phyloP scores from a whole-genome alignment of 2,888 invertebrate genomes.

The Drosophila mercatorum region DNA sequence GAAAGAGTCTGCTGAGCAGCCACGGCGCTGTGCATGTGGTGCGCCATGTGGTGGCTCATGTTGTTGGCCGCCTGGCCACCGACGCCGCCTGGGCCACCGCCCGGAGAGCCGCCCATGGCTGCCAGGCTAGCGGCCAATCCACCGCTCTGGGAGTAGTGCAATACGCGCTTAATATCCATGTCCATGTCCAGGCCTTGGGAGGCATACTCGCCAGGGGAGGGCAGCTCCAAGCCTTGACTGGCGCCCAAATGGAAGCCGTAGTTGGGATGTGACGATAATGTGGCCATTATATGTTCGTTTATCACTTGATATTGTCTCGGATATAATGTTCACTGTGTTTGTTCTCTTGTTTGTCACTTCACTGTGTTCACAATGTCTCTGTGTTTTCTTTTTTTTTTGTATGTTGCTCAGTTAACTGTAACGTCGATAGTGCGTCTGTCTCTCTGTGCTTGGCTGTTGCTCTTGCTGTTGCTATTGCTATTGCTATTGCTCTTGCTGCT shows the following conservation, averaged over 20 bases:
- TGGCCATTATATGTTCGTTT: conserved; percentile 77
- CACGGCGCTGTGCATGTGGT: conserved; percentile 70
- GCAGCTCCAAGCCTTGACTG: conserved; percentile 83
- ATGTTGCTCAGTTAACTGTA: conserved; percentile 26
- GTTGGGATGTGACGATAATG: conserved; percentile 84
- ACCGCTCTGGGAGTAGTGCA: conserved; percentile 83
- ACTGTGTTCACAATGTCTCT: conserved; percentile 50
- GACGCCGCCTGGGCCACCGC: conserved; percentile 80
- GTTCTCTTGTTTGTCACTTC: conserved; percentile 40
- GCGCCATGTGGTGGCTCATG: conserved; percentile 82
- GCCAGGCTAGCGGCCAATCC: conserved; percentile 82
- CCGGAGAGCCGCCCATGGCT: conserved; percentile 84
- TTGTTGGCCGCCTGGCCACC: conserved; percentile 74
- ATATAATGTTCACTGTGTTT: conserved; percentile 35
- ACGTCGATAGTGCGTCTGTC: conserved; percentile 40
- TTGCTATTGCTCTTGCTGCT: conserved; percentile 53
- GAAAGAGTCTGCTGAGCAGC: conserved; percentile 81
- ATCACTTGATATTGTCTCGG: conserved; percentile 43
- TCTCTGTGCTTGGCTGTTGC: conserved; percentile 32
- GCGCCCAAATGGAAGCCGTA: conserved; percentile 84
- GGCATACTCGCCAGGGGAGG: conserved; percentile 83
- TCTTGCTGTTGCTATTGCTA: conserved; percentile 19
- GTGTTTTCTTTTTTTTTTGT: conserved; percentile 29
- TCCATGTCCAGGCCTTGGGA: conserved; percentile 80
- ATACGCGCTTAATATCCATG: conserved; percentile 84